A percentile compares a stretch with the other conserved stretches of the same genome.
Evolutionary conservation across 2,888 invertebrate genomes (phyloP).

Genomic region (Acanthococcus lagerstroemiae): DNA sequence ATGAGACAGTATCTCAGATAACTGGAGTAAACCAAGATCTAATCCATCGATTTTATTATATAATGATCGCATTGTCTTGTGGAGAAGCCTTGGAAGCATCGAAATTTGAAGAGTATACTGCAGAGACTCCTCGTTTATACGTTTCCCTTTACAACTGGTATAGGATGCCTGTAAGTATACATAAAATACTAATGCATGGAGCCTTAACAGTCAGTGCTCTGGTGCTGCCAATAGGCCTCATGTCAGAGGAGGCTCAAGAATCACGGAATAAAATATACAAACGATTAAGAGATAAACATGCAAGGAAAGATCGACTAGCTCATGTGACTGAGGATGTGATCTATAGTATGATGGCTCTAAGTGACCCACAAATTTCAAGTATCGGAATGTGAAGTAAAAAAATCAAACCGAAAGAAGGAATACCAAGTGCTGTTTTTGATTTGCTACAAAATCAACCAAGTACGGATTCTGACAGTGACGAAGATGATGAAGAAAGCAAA

Average conservation of each 20-base stretch:
- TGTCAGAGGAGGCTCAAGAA: constrained; percentile 36
- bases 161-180: constrained; percentile 34
- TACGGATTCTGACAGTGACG: no score
- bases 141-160: constrained; percentile 35
- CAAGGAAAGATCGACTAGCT: constrained; percentile 30
- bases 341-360: no score
- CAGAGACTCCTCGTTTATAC: constrained; percentile 34
- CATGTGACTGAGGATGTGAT: no score
- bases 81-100: constrained; percentile 30
- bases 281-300: constrained; percentile 11
- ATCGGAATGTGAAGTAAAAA: no score
- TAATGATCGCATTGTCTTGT: constrained; percentile 32
- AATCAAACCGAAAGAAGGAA: no score
- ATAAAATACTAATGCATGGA: constrained; percentile 35
- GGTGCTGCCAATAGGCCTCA: constrained; percentile 34
- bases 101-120: constrained; percentile 29
- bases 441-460: no score
- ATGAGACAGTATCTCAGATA: constrained; percentile 31
- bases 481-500: no score
- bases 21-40: constrained; percentile 32
- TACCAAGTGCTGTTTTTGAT: no score
- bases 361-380: no score
- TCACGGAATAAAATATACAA: constrained; percentile 33
- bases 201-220: constrained; percentile 29
- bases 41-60: constrained; percentile 30